Conservation (phyloP, 2,113 vertebrate genomes). For the Myiagra hebetior region DNA sequence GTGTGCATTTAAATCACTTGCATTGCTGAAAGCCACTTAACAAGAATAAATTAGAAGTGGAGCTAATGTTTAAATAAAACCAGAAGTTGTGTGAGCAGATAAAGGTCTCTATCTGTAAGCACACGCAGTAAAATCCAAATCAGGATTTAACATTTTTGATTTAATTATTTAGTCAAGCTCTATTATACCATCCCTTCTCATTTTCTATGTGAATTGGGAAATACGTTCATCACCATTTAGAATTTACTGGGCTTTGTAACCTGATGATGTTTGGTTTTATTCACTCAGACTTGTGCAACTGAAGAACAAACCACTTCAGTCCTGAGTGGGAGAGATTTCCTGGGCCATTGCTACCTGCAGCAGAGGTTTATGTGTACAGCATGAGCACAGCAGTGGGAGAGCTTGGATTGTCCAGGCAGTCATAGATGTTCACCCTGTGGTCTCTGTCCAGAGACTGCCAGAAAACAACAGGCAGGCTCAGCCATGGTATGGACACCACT, state of each 20-base stretch:
- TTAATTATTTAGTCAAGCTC: neutral
- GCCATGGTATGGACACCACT: neutral
- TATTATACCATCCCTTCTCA: neutral
- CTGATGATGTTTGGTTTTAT: neutral
- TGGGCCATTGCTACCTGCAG: neutral
- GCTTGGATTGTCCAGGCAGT: fast-evolving
- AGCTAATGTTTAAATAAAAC: neutral
- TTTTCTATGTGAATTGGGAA: neutral
- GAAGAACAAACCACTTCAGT: neutral
- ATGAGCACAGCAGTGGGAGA: neutral
- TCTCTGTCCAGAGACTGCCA: neutral
- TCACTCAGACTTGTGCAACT: neutral
- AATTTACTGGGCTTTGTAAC: neutral
- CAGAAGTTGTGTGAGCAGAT: neutral
- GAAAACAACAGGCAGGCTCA: neutral
- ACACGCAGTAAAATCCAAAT: neutral
- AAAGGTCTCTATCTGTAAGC: neutral
- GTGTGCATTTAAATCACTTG: neutral
- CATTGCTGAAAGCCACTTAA: neutral
- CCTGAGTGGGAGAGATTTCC: neutral
- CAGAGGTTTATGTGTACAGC: neutral
- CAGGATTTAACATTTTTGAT: neutral
- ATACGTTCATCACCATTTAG: neutral
- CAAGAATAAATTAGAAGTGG: neutral
- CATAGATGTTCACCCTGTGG: neutral